These are phyloP conservation scores for Octopus sinensis DNA, from an alignment of 1,140 invertebrate species.

Conservation along the genomic window DNA sequence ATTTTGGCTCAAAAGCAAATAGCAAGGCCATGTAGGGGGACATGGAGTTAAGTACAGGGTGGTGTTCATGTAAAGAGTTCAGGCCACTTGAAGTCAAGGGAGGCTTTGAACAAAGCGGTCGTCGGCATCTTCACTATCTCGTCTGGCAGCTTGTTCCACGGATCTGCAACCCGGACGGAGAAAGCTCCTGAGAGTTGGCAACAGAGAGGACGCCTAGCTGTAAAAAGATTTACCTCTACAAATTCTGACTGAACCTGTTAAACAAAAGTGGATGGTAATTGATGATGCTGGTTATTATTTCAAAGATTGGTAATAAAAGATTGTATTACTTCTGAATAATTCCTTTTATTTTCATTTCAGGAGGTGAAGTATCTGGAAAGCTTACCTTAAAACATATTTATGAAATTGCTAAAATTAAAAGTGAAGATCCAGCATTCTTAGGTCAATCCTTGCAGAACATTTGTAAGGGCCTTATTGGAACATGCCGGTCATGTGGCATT, in stretches of 20 bases:
- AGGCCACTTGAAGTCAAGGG: too few species aligned
- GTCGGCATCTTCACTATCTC: too few species aligned
- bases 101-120: too few species aligned
- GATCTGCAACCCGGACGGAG: neutral
- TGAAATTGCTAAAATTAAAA: constrained; percentile 95
- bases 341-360: constrained; percentile 55
- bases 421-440: constrained; percentile 75
- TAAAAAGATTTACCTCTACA: neutral
- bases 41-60: too few species aligned
- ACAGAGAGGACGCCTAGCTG: neutral
- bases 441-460: constrained; percentile 71
- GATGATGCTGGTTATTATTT: constrained; percentile 4
- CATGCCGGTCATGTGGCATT: constrained; percentile 78
- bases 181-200: neutral
- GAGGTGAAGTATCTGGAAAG: constrained; percentile 79
- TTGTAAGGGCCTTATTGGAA: constrained; percentile 74
- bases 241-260: neutral
- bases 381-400: constrained; percentile 95
- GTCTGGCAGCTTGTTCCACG: too few species aligned
- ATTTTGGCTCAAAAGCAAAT: too few species aligned
- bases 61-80: too few species aligned
- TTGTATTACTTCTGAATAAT: neutral
- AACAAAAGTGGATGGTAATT: neutral
- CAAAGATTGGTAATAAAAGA: neutral
- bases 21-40: too few species aligned